Percentiles rank a stretch among this genome's conserved stretches.
These are phyloP conservation scores for Drosophila bocki DNA, from an alignment of 1,140 invertebrate species.

Conservation along the genomic window DNA sequence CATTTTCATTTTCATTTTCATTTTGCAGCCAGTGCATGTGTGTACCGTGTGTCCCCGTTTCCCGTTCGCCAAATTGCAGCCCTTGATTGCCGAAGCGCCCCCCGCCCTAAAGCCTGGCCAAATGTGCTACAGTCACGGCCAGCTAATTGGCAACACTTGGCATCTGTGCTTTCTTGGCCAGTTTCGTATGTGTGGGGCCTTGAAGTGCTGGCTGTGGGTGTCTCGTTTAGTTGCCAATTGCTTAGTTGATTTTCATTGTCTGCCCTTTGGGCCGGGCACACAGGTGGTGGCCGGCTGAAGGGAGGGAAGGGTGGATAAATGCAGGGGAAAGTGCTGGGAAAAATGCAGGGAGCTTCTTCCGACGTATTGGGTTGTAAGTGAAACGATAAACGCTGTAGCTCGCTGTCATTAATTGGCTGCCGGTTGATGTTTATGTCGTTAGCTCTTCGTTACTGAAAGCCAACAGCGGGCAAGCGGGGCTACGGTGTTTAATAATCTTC, in stretches of 20 bases:
- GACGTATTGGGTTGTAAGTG: slow-evolving; percentile 42
- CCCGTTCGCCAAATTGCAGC: background rate
- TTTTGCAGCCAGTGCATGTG: slow-evolving; percentile 51
- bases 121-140: slow-evolving; percentile 49
- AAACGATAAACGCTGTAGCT: slow-evolving; percentile 59
- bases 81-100: slow-evolving; percentile 1
- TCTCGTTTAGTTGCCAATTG: slow-evolving; percentile 69
- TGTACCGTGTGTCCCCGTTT: slow-evolving; percentile 17
- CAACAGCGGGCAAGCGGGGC: slow-evolving; percentile 1
- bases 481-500: slow-evolving; percentile 39
- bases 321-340: background rate
- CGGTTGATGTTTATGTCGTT: slow-evolving; percentile 57
- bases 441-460: slow-evolving; percentile 29
- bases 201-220: slow-evolving; percentile 14
- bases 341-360: slow-evolving; percentile 19
- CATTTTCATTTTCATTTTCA: slow-evolving; percentile 60
- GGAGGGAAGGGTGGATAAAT: too few relatives aligned
- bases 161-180: slow-evolving; percentile 18
- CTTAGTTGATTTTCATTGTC: slow-evolving; percentile 80
- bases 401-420: slow-evolving; percentile 77
- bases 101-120: background rate
- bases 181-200: background rate
- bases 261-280: slow-evolving; percentile 51
- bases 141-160: slow-evolving; percentile 73
- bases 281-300: slow-evolving; percentile 32